Evolutionary conservation across 2,888 invertebrate species (phyloP).

Genomic region (Bombylius discolor): DNA sequence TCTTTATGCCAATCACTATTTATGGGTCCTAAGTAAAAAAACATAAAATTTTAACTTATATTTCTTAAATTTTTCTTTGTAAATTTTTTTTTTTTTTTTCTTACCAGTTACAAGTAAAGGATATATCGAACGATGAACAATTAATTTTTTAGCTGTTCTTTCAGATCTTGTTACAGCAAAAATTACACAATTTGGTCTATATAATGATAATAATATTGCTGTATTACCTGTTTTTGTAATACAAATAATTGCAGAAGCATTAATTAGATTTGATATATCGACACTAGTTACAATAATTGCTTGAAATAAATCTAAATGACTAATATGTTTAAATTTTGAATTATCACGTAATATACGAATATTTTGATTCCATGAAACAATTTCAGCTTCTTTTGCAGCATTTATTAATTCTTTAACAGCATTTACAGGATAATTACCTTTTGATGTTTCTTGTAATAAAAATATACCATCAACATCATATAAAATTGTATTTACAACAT

Average conservation of each 20-base stretch:
- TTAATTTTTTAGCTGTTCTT: constrained; percentile 58
- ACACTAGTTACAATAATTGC: constrained; percentile 80
- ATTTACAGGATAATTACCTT: constrained; percentile 57
- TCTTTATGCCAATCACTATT: background rate
- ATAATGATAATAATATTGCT: constrained; percentile 75
- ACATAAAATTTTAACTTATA: too few relatives aligned
- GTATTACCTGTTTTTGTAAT: constrained; percentile 43
- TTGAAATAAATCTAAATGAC: constrained; percentile 17
- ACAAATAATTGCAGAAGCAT: constrained; percentile 75
- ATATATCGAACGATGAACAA: constrained; percentile 72
- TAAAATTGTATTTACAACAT: constrained; percentile 67
- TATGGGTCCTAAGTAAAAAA: background rate
- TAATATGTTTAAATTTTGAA: constrained; percentile 41
- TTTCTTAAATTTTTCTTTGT: too few relatives aligned
- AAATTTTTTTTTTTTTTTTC: background rate
- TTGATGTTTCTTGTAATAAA: constrained; percentile 68
- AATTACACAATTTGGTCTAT: constrained; percentile 78
- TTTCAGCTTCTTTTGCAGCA: constrained; percentile 85
- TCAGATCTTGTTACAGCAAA: constrained; percentile 55
- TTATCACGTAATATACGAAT: constrained; percentile 43
- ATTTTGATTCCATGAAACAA: constrained; percentile 78
- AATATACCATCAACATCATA: constrained; percentile 73
- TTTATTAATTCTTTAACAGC: constrained; percentile 68
- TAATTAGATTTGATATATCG: constrained; percentile 71
- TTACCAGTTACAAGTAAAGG: constrained; percentile 66